Base-by-base conservation (phyloP, 1,140 invertebrate species). In the Dolichoris vasculosae region DNA sequence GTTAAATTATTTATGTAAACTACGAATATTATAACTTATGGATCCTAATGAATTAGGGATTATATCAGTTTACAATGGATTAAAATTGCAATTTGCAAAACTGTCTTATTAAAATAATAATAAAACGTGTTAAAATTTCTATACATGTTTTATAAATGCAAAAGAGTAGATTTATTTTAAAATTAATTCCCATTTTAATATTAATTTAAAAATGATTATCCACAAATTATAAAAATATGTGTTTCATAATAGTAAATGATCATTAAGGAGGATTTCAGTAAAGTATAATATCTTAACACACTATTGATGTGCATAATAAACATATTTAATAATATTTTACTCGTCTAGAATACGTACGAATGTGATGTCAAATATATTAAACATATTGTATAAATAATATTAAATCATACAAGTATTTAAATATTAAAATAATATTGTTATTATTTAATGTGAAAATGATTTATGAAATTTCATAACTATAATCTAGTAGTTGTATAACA, bases 321-420 rank as follows among this genome's bases (percentile, higher is more conserved):
- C 15, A 38, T 71, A 71, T 23, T 35, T 71, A 71, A 38, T 20
- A 17, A 71, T 40, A 38, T 35, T 23, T 40, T 3, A 71, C 11
- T 23, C 8, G 38, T 17, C 17, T 11, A 1, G 8, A 17, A 7
- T 32, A 7, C 8, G 9, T 73, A 38, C 15, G 2, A 43, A 8
- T 4, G 15, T 73, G 23, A 73, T 73, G 2, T 23, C 7, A 4
- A 1, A 43, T 17, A 73, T 23, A 8, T 43, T 1, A 32, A 43
- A 43, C 38, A 43, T 73, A 73, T 73, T 73, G 43, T 43, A 73
- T 43, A 7, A 40, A 73, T 73, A 73, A 73, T 30, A 73, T 38
- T 67, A 35, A 32, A 8, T 15, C 0, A 30, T 64, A 30, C 13
- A 55, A 64, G 9, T 17, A 23, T 64, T 64, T 7, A 64, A 30